phyloP scores from a whole-genome alignment of 2,113 vertebrate species.

The Phasianus colchicus region DNA sequence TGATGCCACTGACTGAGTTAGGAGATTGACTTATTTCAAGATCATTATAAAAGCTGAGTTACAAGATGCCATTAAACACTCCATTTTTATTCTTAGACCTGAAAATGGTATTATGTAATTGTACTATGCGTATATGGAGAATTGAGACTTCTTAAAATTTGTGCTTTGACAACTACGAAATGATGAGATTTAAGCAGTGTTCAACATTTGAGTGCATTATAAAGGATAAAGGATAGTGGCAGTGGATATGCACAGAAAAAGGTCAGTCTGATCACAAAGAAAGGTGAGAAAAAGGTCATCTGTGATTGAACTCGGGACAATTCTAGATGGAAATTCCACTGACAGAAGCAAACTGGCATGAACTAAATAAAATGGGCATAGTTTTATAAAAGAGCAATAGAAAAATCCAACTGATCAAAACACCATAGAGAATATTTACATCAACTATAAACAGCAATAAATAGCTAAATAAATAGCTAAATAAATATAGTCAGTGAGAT shows the following conservation, averaged over 20 bases:
- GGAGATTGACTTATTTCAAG: not conserved
- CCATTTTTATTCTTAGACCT: not conserved
- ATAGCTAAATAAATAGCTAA: not conserved
- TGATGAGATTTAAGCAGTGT: not conserved
- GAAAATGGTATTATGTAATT: not conserved
- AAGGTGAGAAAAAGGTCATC: not conserved
- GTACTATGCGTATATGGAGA: not conserved
- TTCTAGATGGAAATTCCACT: not conserved
- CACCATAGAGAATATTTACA: not conserved
- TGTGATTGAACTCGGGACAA: not conserved
- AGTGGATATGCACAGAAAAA: not conserved
- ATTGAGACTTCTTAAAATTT: not conserved
- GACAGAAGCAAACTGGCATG: not conserved
- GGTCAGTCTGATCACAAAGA: not conserved
- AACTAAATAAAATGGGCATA: not conserved
- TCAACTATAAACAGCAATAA: not conserved
- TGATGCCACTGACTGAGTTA: not conserved
- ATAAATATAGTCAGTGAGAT: not conserved
- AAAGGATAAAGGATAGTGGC: not conserved
- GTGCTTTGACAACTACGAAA: not conserved
- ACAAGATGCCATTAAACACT: not conserved
- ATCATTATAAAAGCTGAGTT: not conserved
- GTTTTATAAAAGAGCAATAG: not conserved
- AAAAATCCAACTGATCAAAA: not conserved
- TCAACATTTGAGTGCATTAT: not conserved